A percentile compares a stretch with the other conserved stretches of the same genome.
Conservation (phyloP, 2,113 vertebrate species). For the Scalopus aquaticus region DNA sequence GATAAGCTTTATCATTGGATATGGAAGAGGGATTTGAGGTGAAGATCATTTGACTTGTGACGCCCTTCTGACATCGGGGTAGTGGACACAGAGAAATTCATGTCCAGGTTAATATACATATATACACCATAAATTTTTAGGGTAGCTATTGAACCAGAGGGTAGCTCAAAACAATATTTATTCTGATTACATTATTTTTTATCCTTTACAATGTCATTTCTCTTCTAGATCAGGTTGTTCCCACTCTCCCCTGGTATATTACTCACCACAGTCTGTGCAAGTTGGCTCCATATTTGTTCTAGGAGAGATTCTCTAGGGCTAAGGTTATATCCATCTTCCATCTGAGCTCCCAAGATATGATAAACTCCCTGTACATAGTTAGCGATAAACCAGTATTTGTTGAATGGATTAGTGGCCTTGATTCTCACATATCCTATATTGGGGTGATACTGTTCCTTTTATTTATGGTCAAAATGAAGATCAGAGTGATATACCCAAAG, state of each 20-base stretch:
- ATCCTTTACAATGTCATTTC: not conserved
- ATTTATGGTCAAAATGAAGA: not conserved
- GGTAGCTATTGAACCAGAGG: not conserved
- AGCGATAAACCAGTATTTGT: not conserved
- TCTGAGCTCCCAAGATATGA: not conserved
- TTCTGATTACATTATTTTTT: not conserved
- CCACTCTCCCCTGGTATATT: not conserved
- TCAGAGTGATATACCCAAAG: not conserved
- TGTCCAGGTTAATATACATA: not conserved
- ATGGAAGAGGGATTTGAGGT: not conserved
- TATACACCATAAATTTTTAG: not conserved
- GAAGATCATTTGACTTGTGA: not conserved
- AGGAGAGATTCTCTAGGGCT: not conserved
- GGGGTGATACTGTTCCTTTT: not conserved
- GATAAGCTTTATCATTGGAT: not conserved
- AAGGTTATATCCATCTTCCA: not conserved
- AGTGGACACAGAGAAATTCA: not conserved
- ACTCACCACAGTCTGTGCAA: not conserved
- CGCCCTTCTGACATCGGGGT: not conserved
- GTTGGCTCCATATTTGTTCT: not conserved
- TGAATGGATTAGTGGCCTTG: not conserved
- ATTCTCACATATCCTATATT: not conserved
- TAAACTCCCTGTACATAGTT: not conserved
- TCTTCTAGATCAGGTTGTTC: not conserved
- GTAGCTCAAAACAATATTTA: not conserved